These are phyloP conservation scores for Poecilia latipinna DNA, from an alignment of 2,113 vertebrate genomes.

Conservation along the genomic window DNA sequence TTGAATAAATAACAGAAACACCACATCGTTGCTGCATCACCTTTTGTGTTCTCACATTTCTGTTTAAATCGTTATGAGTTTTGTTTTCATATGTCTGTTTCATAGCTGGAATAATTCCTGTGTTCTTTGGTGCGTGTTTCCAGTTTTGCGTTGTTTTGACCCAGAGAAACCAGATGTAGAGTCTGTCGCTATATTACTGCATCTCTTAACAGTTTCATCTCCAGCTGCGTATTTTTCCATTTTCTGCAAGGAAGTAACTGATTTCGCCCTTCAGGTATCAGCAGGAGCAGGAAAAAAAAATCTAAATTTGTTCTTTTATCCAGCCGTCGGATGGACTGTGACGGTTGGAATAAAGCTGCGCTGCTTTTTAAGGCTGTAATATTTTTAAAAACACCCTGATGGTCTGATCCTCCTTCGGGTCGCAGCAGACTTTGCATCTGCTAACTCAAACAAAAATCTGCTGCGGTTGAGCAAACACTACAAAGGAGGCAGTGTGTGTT, in stretches of 20 bases:
- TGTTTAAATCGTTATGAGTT: too few relatives aligned
- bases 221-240: background rate
- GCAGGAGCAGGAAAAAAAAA: background rate
- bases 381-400: background rate
- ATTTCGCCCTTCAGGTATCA: background rate
- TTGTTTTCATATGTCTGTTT: too few relatives aligned
- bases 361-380: background rate
- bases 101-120: too few relatives aligned
- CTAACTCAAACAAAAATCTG: slow-evolving; percentile 6
- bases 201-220: background rate
- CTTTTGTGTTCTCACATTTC: too few relatives aligned
- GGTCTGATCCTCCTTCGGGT: background rate
- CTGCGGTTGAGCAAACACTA: background rate
- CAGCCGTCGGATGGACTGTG: background rate
- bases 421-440: background rate
- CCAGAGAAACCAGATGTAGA: background rate
- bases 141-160: too few relatives aligned
- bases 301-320: background rate
- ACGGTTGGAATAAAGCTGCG: background rate
- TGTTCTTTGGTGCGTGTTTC: too few relatives aligned
- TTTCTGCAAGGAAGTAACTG: background rate
- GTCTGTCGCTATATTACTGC: background rate
- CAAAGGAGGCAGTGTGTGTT: background rate
- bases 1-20: too few relatives aligned
- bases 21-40: too few relatives aligned